phyloP scores from a whole-genome alignment of 2,888 invertebrate species.

The Leucania comma region DNA sequence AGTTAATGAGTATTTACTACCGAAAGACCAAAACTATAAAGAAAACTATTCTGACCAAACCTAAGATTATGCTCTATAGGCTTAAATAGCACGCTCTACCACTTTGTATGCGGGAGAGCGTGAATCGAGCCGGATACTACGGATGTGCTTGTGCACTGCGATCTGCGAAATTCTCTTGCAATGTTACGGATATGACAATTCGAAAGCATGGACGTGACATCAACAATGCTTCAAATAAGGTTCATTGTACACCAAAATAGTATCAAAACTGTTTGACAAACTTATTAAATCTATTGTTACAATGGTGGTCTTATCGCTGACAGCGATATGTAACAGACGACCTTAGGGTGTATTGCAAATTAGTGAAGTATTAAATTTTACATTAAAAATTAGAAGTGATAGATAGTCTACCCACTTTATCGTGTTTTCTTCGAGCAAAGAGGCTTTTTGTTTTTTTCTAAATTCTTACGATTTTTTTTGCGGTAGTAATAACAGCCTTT shows the following conservation, averaged over 20 bases:
- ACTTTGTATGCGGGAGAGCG: slow-evolving; percentile 62
- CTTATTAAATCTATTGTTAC: too few relatives aligned
- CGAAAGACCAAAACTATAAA: neutral
- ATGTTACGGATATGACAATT: slow-evolving; percentile 59
- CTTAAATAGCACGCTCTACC: slow-evolving; percentile 60
- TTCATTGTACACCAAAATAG: too few relatives aligned
- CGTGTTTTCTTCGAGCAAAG: too few relatives aligned
- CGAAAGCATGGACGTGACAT: neutral
- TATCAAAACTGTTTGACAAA: too few relatives aligned
- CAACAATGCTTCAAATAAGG: neutral
- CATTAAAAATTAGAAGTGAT: too few relatives aligned
- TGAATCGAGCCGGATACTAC: slow-evolving; percentile 67
- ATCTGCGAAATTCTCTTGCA: slow-evolving; percentile 58
- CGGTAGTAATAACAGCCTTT: neutral
- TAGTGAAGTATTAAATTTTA: too few relatives aligned
- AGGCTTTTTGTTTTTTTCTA: too few relatives aligned
- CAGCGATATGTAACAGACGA: too few relatives aligned
- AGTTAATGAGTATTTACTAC: neutral
- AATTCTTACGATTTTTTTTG: too few relatives aligned
- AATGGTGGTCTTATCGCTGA: too few relatives aligned
- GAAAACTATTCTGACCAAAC: slow-evolving; percentile 30
- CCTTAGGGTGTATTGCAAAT: too few relatives aligned
- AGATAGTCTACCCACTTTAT: too few relatives aligned
- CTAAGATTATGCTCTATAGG: slow-evolving; percentile 58
- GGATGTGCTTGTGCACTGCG: slow-evolving; percentile 60